phyloP scores from a whole-genome alignment of 1,140 invertebrate species.

The Ceratoteleas bidentatus region DNA sequence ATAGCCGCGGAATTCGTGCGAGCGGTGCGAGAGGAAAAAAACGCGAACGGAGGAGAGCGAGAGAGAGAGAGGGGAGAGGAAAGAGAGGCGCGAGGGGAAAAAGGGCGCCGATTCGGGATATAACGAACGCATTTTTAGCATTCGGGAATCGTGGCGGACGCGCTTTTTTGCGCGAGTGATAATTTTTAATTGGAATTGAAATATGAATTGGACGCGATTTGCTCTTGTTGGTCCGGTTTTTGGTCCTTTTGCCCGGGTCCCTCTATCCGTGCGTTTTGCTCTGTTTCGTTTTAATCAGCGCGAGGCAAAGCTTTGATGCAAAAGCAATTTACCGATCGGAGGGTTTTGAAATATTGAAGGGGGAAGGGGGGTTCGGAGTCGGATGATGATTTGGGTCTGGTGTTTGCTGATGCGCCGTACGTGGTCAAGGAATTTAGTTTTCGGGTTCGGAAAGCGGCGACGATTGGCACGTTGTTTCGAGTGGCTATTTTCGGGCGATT shows the following conservation, averaged over 20 bases:
- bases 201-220: constrained; percentile 37
- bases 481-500: neutral
- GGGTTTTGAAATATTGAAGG: constrained; percentile 28
- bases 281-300: constrained; percentile 34
- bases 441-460: neutral
- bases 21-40: constrained; percentile 21
- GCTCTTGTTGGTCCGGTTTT: constrained; percentile 9
- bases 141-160: constrained; percentile 31
- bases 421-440: constrained; percentile 13
- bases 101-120: constrained; percentile 16
- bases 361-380: neutral
- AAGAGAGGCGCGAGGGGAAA: neutral
- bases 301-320: constrained; percentile 15
- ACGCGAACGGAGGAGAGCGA: constrained; percentile 1
- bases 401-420: constrained; percentile 18
- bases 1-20: constrained; percentile 64
- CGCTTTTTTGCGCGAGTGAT: constrained; percentile 31
- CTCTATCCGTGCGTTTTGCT: constrained; percentile 21
- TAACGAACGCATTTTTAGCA: constrained; percentile 55
- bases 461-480: neutral
- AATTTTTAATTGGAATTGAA: constrained; percentile 54
- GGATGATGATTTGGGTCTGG: constrained; percentile 23
- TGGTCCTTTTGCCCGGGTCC: neutral
- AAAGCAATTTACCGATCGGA: constrained; percentile 27
- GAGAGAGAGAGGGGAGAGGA: constrained; percentile 20